phyloP scores from a whole-genome alignment of 2,113 vertebrate genomes.

The Colistium nudipinnis region DNA sequence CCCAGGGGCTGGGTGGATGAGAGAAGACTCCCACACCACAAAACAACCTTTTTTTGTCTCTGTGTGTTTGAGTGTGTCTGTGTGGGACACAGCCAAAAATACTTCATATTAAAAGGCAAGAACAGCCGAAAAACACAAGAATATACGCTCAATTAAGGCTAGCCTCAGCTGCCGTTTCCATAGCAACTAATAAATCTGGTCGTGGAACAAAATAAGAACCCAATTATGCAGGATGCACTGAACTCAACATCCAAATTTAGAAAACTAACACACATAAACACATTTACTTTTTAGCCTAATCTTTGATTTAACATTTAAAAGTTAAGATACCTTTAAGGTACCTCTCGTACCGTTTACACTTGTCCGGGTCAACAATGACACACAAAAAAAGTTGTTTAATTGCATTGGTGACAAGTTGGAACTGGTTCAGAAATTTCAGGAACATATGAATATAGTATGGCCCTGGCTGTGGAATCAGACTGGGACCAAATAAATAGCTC shows the following conservation, averaged over 20 bases:
- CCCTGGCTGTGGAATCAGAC: no score
- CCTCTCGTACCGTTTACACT: no score
- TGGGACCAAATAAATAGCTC: no score
- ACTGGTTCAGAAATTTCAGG: no score
- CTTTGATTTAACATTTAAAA: no score
- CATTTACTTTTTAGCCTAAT: no score
- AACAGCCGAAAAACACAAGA: background rate
- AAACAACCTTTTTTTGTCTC: constrained; percentile 15
- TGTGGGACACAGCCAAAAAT: background rate
- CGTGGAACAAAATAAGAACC: constrained; percentile 8
- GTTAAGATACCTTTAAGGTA: no score
- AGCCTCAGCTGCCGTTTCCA: constrained; percentile 10
- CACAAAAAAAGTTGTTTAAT: no score
- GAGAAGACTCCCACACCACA: constrained; percentile 55
- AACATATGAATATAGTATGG: no score
- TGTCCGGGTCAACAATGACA: no score
- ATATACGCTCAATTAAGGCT: background rate
- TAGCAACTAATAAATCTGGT: constrained; percentile 16
- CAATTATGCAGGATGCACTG: constrained; percentile 13
- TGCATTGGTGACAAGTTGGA: no score
- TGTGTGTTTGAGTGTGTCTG: background rate
- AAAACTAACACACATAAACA: no score
- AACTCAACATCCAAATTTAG: constrained; percentile 48
- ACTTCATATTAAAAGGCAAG: background rate
- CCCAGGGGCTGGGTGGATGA: constrained; percentile 46